These are phyloP conservation scores for Dasypogon diadema DNA, from an alignment of 2,888 invertebrate genomes.

Conservation along the genomic window DNA sequence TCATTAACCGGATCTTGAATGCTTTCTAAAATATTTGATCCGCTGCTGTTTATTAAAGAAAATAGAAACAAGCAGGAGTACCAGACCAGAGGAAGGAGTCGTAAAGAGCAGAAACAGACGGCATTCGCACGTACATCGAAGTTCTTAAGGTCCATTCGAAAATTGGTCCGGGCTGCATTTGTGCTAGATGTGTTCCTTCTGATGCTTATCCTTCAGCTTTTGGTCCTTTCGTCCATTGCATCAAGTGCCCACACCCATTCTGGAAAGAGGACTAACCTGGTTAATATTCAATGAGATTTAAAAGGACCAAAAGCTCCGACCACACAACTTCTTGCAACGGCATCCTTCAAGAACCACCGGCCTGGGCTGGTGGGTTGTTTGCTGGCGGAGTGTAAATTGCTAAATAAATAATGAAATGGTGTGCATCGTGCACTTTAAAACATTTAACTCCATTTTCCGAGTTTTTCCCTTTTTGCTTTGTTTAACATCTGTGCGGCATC, in stretches of 20 bases:
- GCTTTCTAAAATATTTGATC: not conserved
- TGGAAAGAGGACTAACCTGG: conserved; percentile 20
- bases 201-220: conserved; percentile 19
- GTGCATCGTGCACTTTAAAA: conserved; percentile 52
- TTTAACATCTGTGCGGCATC: conserved; percentile 44
- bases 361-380: not conserved
- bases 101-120: conserved; percentile 32
- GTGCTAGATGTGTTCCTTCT: not conserved
- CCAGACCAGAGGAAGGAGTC: not conserved
- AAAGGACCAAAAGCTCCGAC: conserved; percentile 42
- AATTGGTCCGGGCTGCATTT: conserved; percentile 37
- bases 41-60: not conserved
- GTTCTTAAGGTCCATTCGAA: conserved; percentile 42
- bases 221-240: conserved; percentile 27
- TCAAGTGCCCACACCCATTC: conserved; percentile 27
- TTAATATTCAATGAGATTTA: conserved; percentile 53
- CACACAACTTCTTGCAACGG: conserved; percentile 14
- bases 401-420: conserved; percentile 53
- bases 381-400: conserved; percentile 45
- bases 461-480: conserved; percentile 25
- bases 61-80: not conserved
- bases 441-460: conserved; percentile 49
- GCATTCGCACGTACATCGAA: conserved; percentile 37
- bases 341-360: not conserved
- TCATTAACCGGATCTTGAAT: not conserved